phyloP scores from a whole-genome alignment of 1,140 invertebrate species.

The Rhagoletis pomonella region DNA sequence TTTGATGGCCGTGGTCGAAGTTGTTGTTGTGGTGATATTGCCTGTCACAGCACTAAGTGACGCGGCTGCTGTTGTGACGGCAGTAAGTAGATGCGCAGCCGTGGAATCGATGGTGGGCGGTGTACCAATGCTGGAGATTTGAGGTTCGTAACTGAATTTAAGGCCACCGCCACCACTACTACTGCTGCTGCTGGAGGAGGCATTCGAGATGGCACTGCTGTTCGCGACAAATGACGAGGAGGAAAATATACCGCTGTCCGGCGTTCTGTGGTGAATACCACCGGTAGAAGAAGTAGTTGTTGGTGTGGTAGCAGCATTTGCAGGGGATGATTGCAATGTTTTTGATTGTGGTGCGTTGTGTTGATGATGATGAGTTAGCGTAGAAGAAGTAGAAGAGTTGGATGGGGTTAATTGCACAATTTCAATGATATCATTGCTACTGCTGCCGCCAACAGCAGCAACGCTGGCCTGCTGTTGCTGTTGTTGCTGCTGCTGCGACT shows the following conservation, averaged over 20 bases:
- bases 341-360: slow-evolving; percentile 31
- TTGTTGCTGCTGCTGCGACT: slow-evolving; percentile 55
- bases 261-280: slow-evolving; percentile 63
- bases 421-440: slow-evolving; percentile 69
- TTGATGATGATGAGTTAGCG: slow-evolving; percentile 53
- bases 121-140: slow-evolving; percentile 55
- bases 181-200: slow-evolving; percentile 53
- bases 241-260: slow-evolving; percentile 64
- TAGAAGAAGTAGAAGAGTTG: slow-evolving; percentile 57
- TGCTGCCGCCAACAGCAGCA: slow-evolving; percentile 58
- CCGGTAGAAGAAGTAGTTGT: slow-evolving; percentile 1
- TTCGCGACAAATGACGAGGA: slow-evolving; percentile 53
- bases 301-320: slow-evolving; percentile 32
- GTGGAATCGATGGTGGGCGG: slow-evolving; percentile 52
- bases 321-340: slow-evolving; percentile 42
- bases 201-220: slow-evolving; percentile 53
- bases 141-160: slow-evolving; percentile 73
- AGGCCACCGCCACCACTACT: slow-evolving; percentile 61
- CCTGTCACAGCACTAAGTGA: slow-evolving; percentile 30
- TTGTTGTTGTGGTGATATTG: slow-evolving; percentile 61
- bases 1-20: slow-evolving; percentile 67
- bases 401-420: slow-evolving; percentile 63
- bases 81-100: slow-evolving; percentile 53
- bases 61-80: slow-evolving; percentile 51
- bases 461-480: slow-evolving; percentile 60